Conservation (phyloP, 2,113 vertebrate species). For the Chunga burmeisteri region DNA sequence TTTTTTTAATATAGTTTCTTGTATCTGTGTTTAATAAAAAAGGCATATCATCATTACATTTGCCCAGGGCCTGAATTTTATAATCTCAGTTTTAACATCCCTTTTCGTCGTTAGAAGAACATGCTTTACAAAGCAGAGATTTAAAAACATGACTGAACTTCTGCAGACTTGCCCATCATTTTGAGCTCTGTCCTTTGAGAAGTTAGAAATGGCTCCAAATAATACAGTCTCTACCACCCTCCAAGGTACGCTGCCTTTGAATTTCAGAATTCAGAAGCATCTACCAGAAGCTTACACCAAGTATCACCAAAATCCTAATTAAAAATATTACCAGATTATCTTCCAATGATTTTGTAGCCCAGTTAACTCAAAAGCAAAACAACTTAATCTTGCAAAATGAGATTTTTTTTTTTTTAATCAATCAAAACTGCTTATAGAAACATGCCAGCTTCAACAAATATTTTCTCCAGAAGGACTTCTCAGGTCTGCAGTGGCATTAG, state of each 20-base stretch:
- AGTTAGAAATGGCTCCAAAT: background rate
- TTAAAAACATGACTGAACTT: background rate
- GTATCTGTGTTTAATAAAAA: background rate
- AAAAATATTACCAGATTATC: background rate
- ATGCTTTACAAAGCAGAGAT: accelerated
- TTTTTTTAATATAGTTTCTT: background rate
- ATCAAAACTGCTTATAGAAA: background rate
- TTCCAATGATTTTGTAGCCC: background rate
- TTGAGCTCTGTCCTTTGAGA: background rate
- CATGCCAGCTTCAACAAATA: background rate
- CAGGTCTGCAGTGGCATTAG: background rate
- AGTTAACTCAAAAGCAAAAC: background rate
- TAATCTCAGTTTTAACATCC: background rate
- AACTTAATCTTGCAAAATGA: background rate
- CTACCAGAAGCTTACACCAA: background rate
- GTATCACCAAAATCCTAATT: background rate
- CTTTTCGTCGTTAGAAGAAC: background rate
- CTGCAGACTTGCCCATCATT: background rate
- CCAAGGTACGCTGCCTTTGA: background rate
- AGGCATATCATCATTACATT: background rate
- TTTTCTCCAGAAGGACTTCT: background rate
- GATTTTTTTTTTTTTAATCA: background rate
- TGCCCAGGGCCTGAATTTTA: background rate
- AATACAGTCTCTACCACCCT: background rate
- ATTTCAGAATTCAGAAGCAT: background rate